phyloP scores from a whole-genome alignment of 1,140 invertebrate species.

The Potamilus streckersoni region DNA sequence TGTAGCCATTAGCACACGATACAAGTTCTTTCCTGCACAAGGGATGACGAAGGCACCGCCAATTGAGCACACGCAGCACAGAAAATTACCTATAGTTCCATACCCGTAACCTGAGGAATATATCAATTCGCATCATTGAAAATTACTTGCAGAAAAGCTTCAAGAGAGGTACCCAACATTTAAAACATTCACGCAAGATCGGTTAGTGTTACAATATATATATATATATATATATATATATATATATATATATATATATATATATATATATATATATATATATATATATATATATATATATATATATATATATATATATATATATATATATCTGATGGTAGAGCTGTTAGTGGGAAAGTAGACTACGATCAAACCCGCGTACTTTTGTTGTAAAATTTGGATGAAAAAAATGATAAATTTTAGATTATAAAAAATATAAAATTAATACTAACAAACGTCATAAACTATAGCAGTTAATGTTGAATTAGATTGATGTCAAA shows the following conservation, averaged over 20 bases:
- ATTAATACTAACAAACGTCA: too few relatives aligned
- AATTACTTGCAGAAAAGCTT: background rate
- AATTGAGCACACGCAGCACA: conserved; percentile 46
- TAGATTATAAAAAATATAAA: too few relatives aligned
- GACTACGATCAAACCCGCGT: background rate
- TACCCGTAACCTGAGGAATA: conserved; percentile 44
- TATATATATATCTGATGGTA: background rate
- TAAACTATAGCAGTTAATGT: too few relatives aligned
- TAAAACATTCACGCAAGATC: background rate
- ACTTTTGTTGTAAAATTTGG: background rate
- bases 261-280: background rate
- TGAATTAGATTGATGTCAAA: too few relatives aligned
- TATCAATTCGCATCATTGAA: background rate
- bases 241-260: background rate
- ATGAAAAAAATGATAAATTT: too few relatives aligned
- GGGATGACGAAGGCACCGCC: conserved; percentile 37
- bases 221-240: background rate
- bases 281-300: background rate
- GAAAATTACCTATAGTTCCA: conserved; percentile 33
- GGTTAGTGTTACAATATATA: background rate
- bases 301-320: background rate
- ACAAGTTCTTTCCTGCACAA: conserved; percentile 22
- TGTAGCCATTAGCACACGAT: conserved; percentile 54
- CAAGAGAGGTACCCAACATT: background rate
- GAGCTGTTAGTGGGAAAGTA: background rate